These are phyloP conservation scores for Tetropium fuscum DNA, from an alignment of 2,888 invertebrate genomes.

Conservation along the genomic window DNA sequence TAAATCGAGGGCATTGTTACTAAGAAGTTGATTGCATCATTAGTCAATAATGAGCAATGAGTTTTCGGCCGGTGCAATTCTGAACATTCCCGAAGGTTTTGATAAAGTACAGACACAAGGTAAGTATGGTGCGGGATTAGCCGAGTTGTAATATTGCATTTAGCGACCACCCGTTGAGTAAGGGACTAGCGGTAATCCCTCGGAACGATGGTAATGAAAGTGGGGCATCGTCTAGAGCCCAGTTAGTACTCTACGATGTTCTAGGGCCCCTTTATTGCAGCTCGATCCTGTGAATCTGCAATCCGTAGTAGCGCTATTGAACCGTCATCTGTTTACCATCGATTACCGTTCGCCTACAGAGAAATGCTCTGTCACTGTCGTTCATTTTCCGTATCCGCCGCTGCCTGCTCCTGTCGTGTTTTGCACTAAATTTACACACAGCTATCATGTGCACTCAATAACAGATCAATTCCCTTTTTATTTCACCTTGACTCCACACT, in stretches of 20 bases:
- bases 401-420: slow-evolving; percentile 49
- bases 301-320: slow-evolving; percentile 38
- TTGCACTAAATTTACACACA: slow-evolving; percentile 51
- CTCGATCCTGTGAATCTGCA: slow-evolving; percentile 36
- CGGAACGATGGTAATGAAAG: slow-evolving; percentile 53
- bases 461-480: slow-evolving; percentile 42
- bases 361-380: slow-evolving; percentile 57
- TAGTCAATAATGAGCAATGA: too few relatives aligned
- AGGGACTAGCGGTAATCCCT: slow-evolving; percentile 42
- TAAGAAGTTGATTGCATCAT: too few relatives aligned
- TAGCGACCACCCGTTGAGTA: slow-evolving; percentile 62
- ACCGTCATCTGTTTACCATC: slow-evolving; percentile 66
- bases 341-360: slow-evolving; percentile 63
- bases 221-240: slow-evolving; percentile 35
- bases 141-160: slow-evolving; percentile 57
- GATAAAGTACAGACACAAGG: slow-evolving; percentile 5
- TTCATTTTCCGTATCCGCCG: slow-evolving; percentile 51
- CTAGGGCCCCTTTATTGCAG: slow-evolving; percentile 33
- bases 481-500: slow-evolving; percentile 33
- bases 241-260: slow-evolving; percentile 17
- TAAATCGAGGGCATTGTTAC: too few relatives aligned
- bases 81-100: slow-evolving; percentile 15
- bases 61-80: neutral
- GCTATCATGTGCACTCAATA: slow-evolving; percentile 45
- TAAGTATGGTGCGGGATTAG: slow-evolving; percentile 25